phyloP scores from a whole-genome alignment of 2,888 invertebrate genomes.

The Leptopilina myrica region DNA sequence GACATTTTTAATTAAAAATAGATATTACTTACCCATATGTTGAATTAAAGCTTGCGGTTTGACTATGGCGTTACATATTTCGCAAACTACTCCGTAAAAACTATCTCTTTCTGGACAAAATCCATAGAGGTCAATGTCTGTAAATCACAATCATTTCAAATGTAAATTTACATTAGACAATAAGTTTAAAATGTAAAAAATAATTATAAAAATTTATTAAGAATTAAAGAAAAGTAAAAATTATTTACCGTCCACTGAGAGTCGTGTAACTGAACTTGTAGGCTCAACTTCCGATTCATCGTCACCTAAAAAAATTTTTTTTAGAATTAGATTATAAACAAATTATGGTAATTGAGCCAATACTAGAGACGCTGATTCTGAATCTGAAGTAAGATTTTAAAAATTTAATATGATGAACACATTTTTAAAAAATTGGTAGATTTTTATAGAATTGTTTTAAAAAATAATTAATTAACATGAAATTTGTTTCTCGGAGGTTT shows the following conservation, averaged over 20 bases:
- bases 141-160: conserved; percentile 52
- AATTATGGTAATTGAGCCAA: no score
- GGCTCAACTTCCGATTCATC: conserved; percentile 73
- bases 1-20: no score
- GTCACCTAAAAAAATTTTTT: conserved; percentile 67
- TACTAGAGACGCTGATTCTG: no score
- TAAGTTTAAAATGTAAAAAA: no score
- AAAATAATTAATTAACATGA: no score
- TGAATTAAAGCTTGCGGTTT: conserved; percentile 87
- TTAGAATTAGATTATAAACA: background rate
- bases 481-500: no score
- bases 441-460: no score
- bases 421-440: no score
- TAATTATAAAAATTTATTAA: no score
- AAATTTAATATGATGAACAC: no score
- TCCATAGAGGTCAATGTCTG: conserved; percentile 87
- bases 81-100: conserved; percentile 87
- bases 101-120: conserved; percentile 87
- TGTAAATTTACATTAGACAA: background rate
- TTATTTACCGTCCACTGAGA: conserved; percentile 72
- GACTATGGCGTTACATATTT: conserved; percentile 86
- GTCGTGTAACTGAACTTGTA: conserved; percentile 71
- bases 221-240: background rate
- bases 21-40: conserved; percentile 79
- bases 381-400: no score